A percentile compares a stretch with the other conserved stretches of the same genome.
These are phyloP conservation scores for Hyperopisus bebe DNA, from an alignment of 2,113 vertebrate species.

Conservation along the genomic window DNA sequence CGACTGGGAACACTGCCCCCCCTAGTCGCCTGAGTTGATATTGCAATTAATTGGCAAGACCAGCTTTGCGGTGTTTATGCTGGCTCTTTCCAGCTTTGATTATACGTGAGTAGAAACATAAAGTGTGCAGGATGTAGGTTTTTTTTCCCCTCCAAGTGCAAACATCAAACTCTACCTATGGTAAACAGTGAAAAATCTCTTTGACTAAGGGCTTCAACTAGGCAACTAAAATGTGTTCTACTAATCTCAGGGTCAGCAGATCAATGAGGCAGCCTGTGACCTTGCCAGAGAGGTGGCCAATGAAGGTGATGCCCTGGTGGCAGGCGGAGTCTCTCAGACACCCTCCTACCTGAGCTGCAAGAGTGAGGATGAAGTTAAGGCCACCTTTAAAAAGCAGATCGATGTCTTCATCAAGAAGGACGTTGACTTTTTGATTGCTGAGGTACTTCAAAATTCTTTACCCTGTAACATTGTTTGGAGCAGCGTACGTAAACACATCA, in stretches of 20 bases:
- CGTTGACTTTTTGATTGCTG: constrained; percentile 91
- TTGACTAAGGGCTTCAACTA: neutral
- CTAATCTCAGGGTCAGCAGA: constrained; percentile 66
- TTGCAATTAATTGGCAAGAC: neutral
- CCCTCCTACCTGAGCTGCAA: constrained; percentile 92
- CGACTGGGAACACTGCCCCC: neutral
- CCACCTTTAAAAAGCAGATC: constrained; percentile 76
- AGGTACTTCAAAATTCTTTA: constrained; percentile 61
- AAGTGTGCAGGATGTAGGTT: neutral
- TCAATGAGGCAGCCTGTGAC: constrained; percentile 95
- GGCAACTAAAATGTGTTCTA: neutral
- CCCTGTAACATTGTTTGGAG: neutral
- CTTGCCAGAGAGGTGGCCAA: constrained; percentile 84
- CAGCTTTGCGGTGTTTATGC: neutral
- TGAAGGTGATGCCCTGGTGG: constrained; percentile 86
- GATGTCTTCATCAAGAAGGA: constrained; percentile 82
- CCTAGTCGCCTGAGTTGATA: neutral
- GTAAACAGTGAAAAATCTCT: neutral
- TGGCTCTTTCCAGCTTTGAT: neutral
- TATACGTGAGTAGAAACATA: neutral
- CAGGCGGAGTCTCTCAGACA: constrained; percentile 84
- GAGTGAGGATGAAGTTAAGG: constrained; percentile 79
- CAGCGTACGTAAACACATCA: neutral
- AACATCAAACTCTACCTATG: neutral
- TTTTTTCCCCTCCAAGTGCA: neutral